Conservation (phyloP, 2,888 invertebrate species). For the Trypoxylon attenuatum region DNA sequence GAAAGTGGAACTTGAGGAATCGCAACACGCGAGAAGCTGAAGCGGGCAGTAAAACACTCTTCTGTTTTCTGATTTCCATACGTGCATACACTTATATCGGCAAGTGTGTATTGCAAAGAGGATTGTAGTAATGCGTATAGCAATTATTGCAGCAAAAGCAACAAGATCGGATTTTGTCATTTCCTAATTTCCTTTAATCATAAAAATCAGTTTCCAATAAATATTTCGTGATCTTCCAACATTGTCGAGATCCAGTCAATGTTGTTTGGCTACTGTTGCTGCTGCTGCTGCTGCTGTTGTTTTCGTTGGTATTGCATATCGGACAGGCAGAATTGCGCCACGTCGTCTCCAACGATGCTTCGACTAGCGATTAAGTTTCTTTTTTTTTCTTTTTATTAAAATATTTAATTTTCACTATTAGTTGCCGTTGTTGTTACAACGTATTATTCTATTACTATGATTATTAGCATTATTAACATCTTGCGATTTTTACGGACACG, state of each 20-base stretch:
- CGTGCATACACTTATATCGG: neutral
- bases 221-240: too few relatives aligned
- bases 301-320: slow-evolving; percentile 20
- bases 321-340: slow-evolving; percentile 36
- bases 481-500: slow-evolving; percentile 44
- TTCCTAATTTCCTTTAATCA: too few relatives aligned
- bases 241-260: too few relatives aligned
- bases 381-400: slow-evolving; percentile 24
- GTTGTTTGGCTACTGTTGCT: neutral
- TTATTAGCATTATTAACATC: slow-evolving; percentile 34
- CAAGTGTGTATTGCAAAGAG: too few relatives aligned
- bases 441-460: slow-evolving; percentile 39
- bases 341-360: slow-evolving; percentile 26
- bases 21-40: too few relatives aligned
- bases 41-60: too few relatives aligned
- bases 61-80: neutral
- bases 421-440: slow-evolving; percentile 52
- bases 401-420: slow-evolving; percentile 49
- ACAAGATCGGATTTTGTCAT: too few relatives aligned
- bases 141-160: too few relatives aligned
- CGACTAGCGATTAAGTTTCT: too few relatives aligned
- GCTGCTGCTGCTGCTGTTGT: slow-evolving; percentile 21
- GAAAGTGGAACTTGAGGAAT: neutral
- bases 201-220: too few relatives aligned
- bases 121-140: too few relatives aligned